Percentiles rank a stretch among this genome's conserved stretches.
These are phyloP conservation scores for Plagodis pulveraria DNA, from an alignment of 2,888 invertebrate genomes.

Conservation along the genomic window DNA sequence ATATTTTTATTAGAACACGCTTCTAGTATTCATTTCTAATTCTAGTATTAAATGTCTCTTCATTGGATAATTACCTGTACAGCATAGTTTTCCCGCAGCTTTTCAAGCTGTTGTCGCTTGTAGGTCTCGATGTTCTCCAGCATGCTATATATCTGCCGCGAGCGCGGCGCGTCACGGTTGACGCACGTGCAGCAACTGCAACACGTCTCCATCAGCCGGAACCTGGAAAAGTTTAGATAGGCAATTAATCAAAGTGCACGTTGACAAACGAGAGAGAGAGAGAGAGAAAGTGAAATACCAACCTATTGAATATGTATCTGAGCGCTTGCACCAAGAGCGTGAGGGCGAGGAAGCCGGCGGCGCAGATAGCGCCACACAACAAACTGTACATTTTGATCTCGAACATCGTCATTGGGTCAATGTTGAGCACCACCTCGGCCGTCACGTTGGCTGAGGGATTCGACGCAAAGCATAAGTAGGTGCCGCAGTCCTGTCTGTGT, in stretches of 20 bases:
- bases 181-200: slow-evolving; percentile 91
- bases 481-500: slow-evolving; percentile 92
- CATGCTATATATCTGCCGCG: slow-evolving; percentile 94
- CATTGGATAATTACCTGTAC: slow-evolving; percentile 87
- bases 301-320: slow-evolving; percentile 89
- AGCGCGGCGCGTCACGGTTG: slow-evolving; percentile 89
- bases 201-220: slow-evolving; percentile 89
- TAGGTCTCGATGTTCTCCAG: slow-evolving; percentile 96
- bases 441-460: slow-evolving; percentile 93
- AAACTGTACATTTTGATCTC: slow-evolving; percentile 94
- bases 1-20: slow-evolving; percentile 6
- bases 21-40: too few species aligned
- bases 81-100: slow-evolving; percentile 95
- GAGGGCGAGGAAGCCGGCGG: slow-evolving; percentile 90
- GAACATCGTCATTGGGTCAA: slow-evolving; percentile 94
- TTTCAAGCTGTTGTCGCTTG: slow-evolving; percentile 94
- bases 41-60: too few species aligned
- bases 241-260: slow-evolving; percentile 12
- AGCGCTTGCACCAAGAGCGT: slow-evolving; percentile 92
- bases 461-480: slow-evolving; percentile 93
- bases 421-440: slow-evolving; percentile 89
- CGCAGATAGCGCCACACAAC: slow-evolving; percentile 91
- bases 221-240: slow-evolving; percentile 78
- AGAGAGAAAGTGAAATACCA: slow-evolving; percentile 55
- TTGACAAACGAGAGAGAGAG: background rate